These are phyloP conservation scores for Pelodytes ibericus DNA, from an alignment of 2,797 vertebrate species.

Conservation along the genomic window DNA sequence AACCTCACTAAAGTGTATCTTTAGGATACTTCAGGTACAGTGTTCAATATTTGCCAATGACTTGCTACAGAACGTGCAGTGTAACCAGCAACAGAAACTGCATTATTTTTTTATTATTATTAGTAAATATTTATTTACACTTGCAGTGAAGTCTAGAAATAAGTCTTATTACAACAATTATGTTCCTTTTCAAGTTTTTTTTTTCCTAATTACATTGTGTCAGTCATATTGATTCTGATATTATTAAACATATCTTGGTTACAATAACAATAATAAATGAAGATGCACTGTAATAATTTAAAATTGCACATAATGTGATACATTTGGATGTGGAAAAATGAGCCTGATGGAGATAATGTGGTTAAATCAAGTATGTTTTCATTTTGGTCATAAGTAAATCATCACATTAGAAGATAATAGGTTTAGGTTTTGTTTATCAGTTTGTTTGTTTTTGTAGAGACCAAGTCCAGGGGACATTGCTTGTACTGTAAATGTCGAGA, in stretches of 20 bases:
- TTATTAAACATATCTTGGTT: constrained; percentile 12
- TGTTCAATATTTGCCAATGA: no score
- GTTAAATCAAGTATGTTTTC: constrained; percentile 16
- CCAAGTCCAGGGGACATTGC: not conserved
- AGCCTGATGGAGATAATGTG: not conserved
- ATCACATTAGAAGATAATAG: not conserved
- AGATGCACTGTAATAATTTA: not conserved
- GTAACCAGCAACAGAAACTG: no score
- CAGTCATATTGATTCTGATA: constrained; percentile 24
- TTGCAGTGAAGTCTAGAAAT: constrained; percentile 12
- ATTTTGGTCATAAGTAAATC: not conserved
- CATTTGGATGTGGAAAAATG: not conserved
- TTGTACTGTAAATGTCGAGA: constrained; percentile 1
- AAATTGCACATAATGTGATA: constrained; percentile 9
- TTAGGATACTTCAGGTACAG: no score
- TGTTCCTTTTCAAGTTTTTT: constrained; percentile 5
- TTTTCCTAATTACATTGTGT: constrained; percentile 33
- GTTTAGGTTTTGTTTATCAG: not conserved
- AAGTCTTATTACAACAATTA: not conserved
- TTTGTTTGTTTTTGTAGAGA: not conserved
- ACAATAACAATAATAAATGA: not conserved
- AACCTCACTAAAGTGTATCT: no score
- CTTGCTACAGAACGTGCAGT: no score
- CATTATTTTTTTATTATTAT: no score
- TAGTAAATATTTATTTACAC: no score